These are phyloP conservation scores for Tethea ocularis DNA, from an alignment of 2,888 invertebrate genomes.

Conservation along the genomic window DNA sequence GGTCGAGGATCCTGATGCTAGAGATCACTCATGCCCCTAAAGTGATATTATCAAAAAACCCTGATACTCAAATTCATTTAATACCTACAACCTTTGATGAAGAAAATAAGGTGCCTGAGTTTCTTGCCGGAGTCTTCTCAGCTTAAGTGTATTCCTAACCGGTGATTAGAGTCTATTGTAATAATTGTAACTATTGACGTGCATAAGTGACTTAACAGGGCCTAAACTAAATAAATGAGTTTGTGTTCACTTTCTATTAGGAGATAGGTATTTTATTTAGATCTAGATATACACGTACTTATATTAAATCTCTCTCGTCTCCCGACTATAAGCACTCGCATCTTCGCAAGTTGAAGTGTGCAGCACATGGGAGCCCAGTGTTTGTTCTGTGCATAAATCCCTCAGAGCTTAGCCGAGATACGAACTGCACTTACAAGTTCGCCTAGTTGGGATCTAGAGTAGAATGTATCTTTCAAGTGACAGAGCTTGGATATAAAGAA, in stretches of 20 bases:
- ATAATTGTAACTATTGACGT: no score
- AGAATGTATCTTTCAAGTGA: slow-evolving; percentile 16
- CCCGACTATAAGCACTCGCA: slow-evolving; percentile 24
- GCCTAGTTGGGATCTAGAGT: slow-evolving; percentile 31
- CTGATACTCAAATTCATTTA: no score
- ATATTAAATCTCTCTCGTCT: slow-evolving; percentile 2
- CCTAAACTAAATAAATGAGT: no score
- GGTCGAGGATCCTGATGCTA: no score
- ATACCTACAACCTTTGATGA: not conserved
- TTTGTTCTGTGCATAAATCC: slow-evolving; percentile 46
- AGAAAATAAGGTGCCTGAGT: not conserved
- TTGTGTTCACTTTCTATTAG: no score
- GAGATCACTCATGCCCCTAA: no score
- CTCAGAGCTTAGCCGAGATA: slow-evolving; percentile 34
- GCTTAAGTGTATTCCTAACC: no score
- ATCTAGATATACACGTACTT: not conserved
- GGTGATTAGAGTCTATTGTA: no score
- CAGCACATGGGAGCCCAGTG: slow-evolving; percentile 26
- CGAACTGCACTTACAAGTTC: slow-evolving; percentile 34
- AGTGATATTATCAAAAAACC: no score
- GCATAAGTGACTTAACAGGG: no score
- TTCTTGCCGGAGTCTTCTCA: no score
- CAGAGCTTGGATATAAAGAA: not conserved
- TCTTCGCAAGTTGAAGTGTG: slow-evolving; percentile 34
- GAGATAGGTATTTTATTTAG: no score